These are phyloP conservation scores for Chondrosia reniformis DNA, from an alignment of 37 sponge, comb jelly and placozoan genomes.

Conservation along the genomic window DNA sequence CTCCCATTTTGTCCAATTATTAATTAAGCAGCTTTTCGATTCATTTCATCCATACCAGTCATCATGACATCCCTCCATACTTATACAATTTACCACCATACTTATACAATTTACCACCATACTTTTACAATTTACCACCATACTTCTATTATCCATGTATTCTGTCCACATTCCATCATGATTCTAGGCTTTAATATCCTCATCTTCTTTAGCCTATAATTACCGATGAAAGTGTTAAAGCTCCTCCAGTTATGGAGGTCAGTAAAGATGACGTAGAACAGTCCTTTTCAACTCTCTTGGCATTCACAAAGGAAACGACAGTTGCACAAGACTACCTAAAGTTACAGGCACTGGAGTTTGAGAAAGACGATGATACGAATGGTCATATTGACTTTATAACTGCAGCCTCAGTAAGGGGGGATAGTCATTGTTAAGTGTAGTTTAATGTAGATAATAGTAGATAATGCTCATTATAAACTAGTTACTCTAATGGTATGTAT, in stretches of 20 bases:
- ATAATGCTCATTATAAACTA: no score
- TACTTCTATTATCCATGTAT: no score
- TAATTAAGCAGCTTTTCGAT: no score
- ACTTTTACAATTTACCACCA: no score
- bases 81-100: no score
- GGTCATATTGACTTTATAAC: conserved; percentile 98
- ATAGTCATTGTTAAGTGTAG: no score
- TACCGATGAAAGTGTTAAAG: conserved; percentile 73
- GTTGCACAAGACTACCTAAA: conserved; percentile 14
- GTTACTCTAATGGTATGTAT: no score
- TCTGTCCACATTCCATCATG: no score
- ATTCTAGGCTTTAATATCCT: not conserved
- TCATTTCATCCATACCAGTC: not conserved
- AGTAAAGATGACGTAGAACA: conserved; percentile 37
- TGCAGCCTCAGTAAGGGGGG: conserved; percentile 74
- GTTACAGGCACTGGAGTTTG: conserved; percentile 71
- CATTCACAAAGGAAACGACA: not conserved
- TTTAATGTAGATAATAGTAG: no score
- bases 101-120: no score
- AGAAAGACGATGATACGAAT: conserved; percentile 95
- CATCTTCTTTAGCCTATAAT: conserved; percentile 33
- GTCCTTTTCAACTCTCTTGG: conserved; percentile 17
- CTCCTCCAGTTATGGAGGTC: conserved; percentile 38
- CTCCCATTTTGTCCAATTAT: no score
- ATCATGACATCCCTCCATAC: not conserved